A percentile compares a stretch with the other conserved stretches of the same genome.
These are phyloP conservation scores for Labroides dimidiatus DNA, from an alignment of 2,797 vertebrate genomes.

Conservation along the genomic window DNA sequence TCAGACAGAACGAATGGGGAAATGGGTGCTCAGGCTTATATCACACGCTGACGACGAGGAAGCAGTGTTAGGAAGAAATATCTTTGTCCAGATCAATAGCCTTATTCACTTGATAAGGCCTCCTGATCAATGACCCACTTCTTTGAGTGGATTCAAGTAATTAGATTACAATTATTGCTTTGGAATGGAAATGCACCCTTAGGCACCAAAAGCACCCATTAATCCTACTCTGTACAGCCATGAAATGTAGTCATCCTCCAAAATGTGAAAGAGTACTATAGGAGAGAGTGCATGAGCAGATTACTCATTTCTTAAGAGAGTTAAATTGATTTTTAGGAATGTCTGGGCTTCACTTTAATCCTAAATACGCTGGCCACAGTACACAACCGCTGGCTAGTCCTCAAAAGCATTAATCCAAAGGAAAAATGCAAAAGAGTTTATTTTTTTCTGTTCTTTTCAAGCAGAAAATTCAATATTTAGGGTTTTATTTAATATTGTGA, in stretches of 20 bases:
- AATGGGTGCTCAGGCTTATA: constrained; percentile 64
- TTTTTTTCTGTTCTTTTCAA: not conserved
- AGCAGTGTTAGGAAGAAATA: constrained; percentile 78
- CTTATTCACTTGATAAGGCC: constrained; percentile 77
- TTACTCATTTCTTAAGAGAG: constrained; percentile 78
- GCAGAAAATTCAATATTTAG: not conserved
- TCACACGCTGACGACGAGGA: constrained; percentile 67
- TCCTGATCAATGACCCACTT: constrained; percentile 77
- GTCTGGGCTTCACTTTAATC: constrained; percentile 71
- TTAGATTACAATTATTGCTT: constrained; percentile 85
- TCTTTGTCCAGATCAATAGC: constrained; percentile 77
- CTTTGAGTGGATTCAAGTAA: constrained; percentile 84
- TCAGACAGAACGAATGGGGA: constrained; percentile 43
- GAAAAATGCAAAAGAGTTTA: constrained; percentile 9
- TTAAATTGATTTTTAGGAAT: constrained; percentile 79
- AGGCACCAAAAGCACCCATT: constrained; percentile 78
- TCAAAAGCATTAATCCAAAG: constrained; percentile 43
- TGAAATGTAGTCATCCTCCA: constrained; percentile 74
- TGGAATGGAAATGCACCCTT: constrained; percentile 76
- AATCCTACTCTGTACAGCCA: constrained; percentile 73
- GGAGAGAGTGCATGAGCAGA: constrained; percentile 67
- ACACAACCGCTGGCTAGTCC: constrained; percentile 47
- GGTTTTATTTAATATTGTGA: not conserved
- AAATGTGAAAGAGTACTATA: constrained; percentile 66
- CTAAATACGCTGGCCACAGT: constrained; percentile 55